Base-by-base conservation (phyloP, 2,113 vertebrate species). In the Sus scrofa region DNA sequence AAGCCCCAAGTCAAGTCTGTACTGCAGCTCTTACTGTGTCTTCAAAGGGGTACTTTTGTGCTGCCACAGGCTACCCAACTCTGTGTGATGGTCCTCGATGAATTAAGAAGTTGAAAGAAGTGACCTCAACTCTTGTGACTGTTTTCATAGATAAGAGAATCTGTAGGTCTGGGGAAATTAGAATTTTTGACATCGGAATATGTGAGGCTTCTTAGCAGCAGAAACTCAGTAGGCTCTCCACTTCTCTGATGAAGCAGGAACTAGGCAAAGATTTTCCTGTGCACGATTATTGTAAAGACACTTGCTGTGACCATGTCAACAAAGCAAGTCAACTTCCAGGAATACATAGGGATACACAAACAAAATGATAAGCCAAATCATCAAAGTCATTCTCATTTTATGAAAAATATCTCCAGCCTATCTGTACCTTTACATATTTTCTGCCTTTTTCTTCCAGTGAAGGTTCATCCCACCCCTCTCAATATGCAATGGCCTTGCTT, bases 351-450 rank as follows among this genome's bases (percentile, higher is more conserved):
- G 62, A 60, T 54, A 37, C 68, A 27, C 7, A 96, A 94, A 65
- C 24, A 93, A 82, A 86, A 11, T 75, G 34, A 89, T 89, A 84
- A 89, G 26, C 34, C 54, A 79, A 89, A 86, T 71, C 34, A 85
- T 27, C 34, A 94, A 90, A 92, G 50, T 77, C 1, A 91, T 52
- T 83, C 18, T 87, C 26, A 3, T 32, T 54, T 83, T 74, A 39
- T n/a, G 50, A 94, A 81, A 94, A 93, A 44, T 1, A 15, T 77
- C 14, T 71, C 39, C 2, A 73, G 26, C 0, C 27, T n/a, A 56
- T 67, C 52, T 83, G 19, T 30, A 86, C 50, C 32, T 88, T 89
- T 19, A 56, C 16, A 6, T 24, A 58, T 65, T 89, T 93, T 89
- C 89, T 82, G 60, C 12, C 15, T 88, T 30, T 13, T 52, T 67